A percentile compares a stretch with the other conserved stretches of the same genome.
These are phyloP conservation scores for Gastracanthus pulcherrimus DNA, from an alignment of 2,888 invertebrate species.

Conservation along the genomic window DNA sequence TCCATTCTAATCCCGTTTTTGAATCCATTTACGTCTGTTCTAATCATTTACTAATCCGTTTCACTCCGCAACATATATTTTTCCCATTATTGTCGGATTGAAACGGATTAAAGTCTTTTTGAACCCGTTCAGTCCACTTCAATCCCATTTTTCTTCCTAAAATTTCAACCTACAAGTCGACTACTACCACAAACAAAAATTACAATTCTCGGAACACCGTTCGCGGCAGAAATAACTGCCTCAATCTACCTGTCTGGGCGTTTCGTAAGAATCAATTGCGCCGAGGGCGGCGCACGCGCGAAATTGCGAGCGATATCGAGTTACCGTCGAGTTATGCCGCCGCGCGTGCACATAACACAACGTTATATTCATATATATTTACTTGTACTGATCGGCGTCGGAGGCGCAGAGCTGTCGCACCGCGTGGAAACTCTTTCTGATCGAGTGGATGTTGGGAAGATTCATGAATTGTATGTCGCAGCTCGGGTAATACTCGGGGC, in stretches of 20 bases:
- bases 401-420: conserved; percentile 89
- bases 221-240: neutral
- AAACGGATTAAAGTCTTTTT: no score
- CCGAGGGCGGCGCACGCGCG: neutral
- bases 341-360: no score
- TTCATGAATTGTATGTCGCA: conserved; percentile 99
- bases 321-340: neutral
- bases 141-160: no score
- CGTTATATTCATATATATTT: conserved; percentile 74
- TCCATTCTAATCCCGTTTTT: no score
- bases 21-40: no score
- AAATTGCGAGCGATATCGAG: neutral
- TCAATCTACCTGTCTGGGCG: neutral
- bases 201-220: neutral
- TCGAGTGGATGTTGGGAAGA: conserved; percentile 97
- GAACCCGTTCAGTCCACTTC: no score
- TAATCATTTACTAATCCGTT: no score
- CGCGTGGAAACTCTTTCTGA: conserved; percentile 94
- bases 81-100: no score
- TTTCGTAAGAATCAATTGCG: neutral
- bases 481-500: conserved; percentile 95
- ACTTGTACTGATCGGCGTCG: conserved; percentile 89
- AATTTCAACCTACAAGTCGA: no score
- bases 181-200: neutral
- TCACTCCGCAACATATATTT: no score